A percentile compares a stretch with the other conserved stretches of the same genome.
Conservation (phyloP, 2,113 vertebrate genomes). For the Chlorodrepanis virens region DNA sequence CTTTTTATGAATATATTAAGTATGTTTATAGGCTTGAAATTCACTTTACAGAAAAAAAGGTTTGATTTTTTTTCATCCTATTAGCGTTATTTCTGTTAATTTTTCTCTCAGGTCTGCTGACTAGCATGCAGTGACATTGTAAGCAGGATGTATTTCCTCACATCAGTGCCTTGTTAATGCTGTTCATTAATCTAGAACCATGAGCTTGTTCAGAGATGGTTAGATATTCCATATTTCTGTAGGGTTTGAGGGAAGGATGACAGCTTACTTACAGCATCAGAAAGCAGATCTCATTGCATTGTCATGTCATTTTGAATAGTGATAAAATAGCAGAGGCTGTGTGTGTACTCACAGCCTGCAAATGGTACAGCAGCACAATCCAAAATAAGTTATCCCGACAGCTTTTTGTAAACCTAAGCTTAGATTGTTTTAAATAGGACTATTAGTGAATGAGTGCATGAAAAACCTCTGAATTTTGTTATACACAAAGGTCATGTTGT, state of each 20-base stretch:
- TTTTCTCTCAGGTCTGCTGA: conserved; percentile 66
- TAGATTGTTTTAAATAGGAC: not conserved
- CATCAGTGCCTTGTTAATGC: conserved; percentile 73
- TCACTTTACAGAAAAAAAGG: not conserved
- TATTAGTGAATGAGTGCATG: not conserved
- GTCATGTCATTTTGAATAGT: conserved; percentile 71
- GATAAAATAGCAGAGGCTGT: conserved; percentile 59
- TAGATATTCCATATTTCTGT: conserved; percentile 70
- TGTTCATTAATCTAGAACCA: conserved; percentile 77
- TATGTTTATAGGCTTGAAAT: conserved; percentile 23
- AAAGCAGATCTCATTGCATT: conserved; percentile 52
- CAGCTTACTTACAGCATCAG: conserved; percentile 68
- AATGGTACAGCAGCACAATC: not conserved
- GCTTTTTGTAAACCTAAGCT: not conserved
- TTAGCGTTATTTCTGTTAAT: conserved; percentile 59
- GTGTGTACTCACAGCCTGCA: conserved; percentile 26
- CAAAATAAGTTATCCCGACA: not conserved
- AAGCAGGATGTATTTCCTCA: conserved; percentile 70
- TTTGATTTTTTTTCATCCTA: conserved; percentile 11
- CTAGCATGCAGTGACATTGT: conserved; percentile 55
- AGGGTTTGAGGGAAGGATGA: conserved; percentile 56
- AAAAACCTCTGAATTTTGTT: not conserved
- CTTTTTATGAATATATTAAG: not conserved
- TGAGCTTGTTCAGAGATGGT: conserved; percentile 67
- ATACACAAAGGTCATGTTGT: not conserved